A percentile compares a stretch with the other conserved stretches of the same genome.
phyloP scores from a whole-genome alignment of 2,113 vertebrate species.

The Ceratotherium simum region DNA sequence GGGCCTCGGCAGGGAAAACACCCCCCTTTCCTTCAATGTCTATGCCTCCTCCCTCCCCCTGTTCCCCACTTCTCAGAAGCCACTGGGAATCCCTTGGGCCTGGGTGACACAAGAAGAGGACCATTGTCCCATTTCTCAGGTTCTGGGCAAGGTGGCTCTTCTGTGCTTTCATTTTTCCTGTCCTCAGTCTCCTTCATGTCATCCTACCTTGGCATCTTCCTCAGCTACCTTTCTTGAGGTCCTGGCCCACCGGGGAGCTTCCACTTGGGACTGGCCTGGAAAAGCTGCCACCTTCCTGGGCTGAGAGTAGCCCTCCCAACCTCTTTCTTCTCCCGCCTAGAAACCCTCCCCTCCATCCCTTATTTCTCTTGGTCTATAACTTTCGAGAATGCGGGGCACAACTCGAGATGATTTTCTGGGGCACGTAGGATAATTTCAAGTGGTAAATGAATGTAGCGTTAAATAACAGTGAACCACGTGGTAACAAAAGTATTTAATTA shows the following conservation, averaged over 20 bases:
- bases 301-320: neutral
- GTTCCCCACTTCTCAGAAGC: too few species aligned
- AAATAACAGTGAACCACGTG: neutral
- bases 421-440: neutral
- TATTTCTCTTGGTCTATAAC: neutral
- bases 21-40: neutral
- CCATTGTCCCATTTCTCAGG: neutral
- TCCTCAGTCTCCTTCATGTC: neutral
- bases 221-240: accelerated
- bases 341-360: neutral
- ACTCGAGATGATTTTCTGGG: neutral
- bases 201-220: neutral
- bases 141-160: neutral
- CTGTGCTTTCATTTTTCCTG: neutral
- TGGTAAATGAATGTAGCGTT: neutral
- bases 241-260: neutral
- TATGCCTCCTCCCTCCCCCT: too few species aligned
- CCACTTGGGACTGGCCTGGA: neutral
- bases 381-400: neutral
- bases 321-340: neutral
- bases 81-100: accelerated
- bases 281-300: neutral
- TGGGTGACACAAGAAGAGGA: neutral
- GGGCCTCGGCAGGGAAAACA: neutral
- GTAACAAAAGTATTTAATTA: neutral